Base-by-base conservation (phyloP, 1,140 invertebrate genomes). In the Aphaenogaster floridana region DNA sequence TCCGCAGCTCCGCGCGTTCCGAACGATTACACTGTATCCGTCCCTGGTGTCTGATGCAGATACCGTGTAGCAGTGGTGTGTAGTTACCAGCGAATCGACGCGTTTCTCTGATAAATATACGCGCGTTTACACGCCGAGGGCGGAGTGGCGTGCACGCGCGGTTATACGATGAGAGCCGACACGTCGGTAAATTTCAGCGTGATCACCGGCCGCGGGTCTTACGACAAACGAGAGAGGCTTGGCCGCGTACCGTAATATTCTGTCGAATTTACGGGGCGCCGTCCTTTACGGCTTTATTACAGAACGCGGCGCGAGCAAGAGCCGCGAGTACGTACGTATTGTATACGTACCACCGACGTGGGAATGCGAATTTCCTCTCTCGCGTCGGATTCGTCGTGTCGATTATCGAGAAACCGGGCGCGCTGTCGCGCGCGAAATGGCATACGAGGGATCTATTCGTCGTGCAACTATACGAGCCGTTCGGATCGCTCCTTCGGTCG, bases 231-330 rank as follows among this genome's bases (percentile, higher is more conserved):
- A 91, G 92, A 90, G 87, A 80, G 86, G 72, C 72, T 57, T 45
- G 76, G 83, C 74, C 21, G 57, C 69, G 86, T 42, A 84, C 88
- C 88, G 87, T 89, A 91, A 93, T 93, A 93, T 93, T 93, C 89
- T 91, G 86, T 92, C 90, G 86, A 93, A 93, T 93, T 93, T 93
- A 93, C 89, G 92, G 89, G 88, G 86, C 42, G 86, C 83, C 76
- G 89, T 88, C 64, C 63, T 87, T 90, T 93, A 93, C 93, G 91
- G 91, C 93, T 93, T 93, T 93, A 93, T 93, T 93, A 93, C 91
- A 34, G 90, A 86, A 90, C 88, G 78, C 87, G 85, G 21, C n/a
- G 21, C 86, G 59, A 68, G 78, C 81, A 88, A 87, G 28, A 28
- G 59, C 77, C 91, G 69, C 57, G 79, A 39, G 21, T 59, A 52